Evolutionary conservation across 2,888 invertebrate species (phyloP).

Genomic region (Emmelina monodactyla): DNA sequence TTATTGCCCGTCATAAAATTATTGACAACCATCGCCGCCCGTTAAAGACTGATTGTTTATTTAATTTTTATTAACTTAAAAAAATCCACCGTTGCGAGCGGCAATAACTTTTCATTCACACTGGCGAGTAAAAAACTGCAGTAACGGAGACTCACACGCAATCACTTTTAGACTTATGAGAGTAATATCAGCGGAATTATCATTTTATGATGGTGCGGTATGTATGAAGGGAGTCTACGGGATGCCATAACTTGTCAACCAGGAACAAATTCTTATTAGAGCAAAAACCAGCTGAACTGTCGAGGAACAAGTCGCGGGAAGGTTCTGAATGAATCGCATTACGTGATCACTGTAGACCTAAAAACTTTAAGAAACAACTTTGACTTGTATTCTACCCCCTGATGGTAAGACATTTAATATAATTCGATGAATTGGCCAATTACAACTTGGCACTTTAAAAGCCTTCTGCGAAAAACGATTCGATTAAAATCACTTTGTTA

Average conservation of each 20-base stretch:
- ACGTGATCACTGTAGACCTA: not conserved
- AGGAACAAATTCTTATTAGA: constrained; percentile 54
- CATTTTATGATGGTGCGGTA: constrained; percentile 55
- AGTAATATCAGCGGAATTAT: constrained; percentile 40
- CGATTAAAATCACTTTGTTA: too few relatives aligned
- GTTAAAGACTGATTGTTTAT: constrained; percentile 1
- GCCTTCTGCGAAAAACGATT: too few relatives aligned
- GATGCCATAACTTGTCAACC: constrained; percentile 46
- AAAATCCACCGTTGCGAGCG: constrained; percentile 1
- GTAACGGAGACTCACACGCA: constrained; percentile 19
- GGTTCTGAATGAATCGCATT: constrained; percentile 42
- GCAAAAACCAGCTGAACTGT: constrained; percentile 41
- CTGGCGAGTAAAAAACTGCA: constrained; percentile 17
- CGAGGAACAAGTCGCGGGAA: constrained; percentile 36
- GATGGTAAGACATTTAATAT: not conserved
- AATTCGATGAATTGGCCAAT: constrained; percentile 1
- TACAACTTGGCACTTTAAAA: too few relatives aligned
- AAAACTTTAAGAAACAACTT: not conserved
- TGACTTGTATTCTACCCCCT: not conserved
- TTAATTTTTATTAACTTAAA: not conserved
- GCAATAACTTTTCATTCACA: constrained; percentile 29
- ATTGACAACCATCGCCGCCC: not conserved
- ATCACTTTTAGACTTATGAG: constrained; percentile 39
- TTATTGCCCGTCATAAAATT: not conserved
- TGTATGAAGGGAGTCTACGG: constrained; percentile 33